phyloP scores from a whole-genome alignment of 1,140 invertebrate genomes.

The Aphaenogaster ashmeadi region DNA sequence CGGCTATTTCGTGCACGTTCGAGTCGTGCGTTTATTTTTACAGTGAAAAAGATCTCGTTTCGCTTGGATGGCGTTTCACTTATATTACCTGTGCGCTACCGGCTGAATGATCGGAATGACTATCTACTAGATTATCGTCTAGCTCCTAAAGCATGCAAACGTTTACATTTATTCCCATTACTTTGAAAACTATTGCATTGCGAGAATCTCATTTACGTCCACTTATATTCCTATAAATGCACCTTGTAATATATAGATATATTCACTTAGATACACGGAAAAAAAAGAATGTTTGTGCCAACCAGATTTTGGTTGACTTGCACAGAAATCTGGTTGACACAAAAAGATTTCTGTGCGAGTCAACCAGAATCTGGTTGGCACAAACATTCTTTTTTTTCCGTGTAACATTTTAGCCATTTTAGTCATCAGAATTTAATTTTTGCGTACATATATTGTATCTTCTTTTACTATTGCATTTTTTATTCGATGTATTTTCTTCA shows the following conservation, averaged over 20 bases:
- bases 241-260: background rate
- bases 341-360: no score
- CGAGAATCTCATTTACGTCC: background rate
- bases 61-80: conserved; percentile 24
- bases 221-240: background rate
- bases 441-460: background rate
- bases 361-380: no score
- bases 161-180: conserved; percentile 28
- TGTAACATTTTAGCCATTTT: conserved; percentile 1
- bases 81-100: background rate
- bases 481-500: background rate
- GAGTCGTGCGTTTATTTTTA: conserved; percentile 9
- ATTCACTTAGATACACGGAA: background rate
- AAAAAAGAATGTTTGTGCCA: no score
- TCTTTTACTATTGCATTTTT: background rate
- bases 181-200: conserved; percentile 5
- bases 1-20: conserved; percentile 5
- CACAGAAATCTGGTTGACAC: no score
- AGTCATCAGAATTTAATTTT: background rate
- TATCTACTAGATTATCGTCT: background rate
- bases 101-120: conserved; percentile 8
- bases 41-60: conserved; percentile 39
- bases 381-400: no score
- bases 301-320: no score
- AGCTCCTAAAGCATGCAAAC: conserved; percentile 30